Evolutionary conservation across 2,113 vertebrate species (phyloP).

Genomic region (Epinephelus cyanopodus): DNA sequence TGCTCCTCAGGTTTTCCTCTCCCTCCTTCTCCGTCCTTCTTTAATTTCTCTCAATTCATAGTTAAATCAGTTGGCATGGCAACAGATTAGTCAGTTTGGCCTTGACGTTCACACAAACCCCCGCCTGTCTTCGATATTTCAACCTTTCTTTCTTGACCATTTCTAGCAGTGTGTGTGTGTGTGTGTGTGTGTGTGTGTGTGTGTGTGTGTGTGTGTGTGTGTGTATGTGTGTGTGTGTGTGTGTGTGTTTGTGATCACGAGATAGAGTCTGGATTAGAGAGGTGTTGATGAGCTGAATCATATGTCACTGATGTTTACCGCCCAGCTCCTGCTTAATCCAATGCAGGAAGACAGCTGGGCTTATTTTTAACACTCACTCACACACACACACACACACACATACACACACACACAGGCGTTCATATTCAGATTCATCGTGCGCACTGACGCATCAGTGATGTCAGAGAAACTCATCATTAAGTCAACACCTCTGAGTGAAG

Average conservation of each 20-base stretch:
- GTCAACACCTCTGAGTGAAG: conserved; percentile 35
- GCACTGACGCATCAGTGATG: conserved; percentile 7
- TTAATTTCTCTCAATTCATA: conserved; percentile 36
- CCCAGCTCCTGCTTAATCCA: conserved; percentile 66
- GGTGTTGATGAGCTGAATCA: conserved; percentile 54
- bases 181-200: conserved; percentile 4
- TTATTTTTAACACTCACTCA: conserved; percentile 69
- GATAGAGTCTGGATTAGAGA: conserved; percentile 41
- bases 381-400: not conserved
- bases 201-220: conserved; percentile 13
- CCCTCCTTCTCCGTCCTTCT: not conserved
- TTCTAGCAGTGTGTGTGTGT: not conserved
- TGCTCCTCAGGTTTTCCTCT: conserved; percentile 23
- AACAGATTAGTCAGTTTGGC: conserved; percentile 38
- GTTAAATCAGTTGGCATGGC: conserved; percentile 55
- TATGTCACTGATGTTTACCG: conserved; percentile 58
- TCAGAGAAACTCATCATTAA: conserved; percentile 31
- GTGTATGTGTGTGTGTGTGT: conserved; percentile 15
- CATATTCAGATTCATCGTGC: conserved; percentile 19
- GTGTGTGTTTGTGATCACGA: not conserved
- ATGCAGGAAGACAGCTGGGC: conserved; percentile 70
- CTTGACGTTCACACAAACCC: not conserved
- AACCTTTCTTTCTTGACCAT: not conserved
- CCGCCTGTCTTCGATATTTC: not conserved
- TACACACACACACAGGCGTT: conserved; percentile 13